Evolutionary conservation across 2,888 invertebrate species (phyloP).

Genomic region (Ypsolopha scabrella): DNA sequence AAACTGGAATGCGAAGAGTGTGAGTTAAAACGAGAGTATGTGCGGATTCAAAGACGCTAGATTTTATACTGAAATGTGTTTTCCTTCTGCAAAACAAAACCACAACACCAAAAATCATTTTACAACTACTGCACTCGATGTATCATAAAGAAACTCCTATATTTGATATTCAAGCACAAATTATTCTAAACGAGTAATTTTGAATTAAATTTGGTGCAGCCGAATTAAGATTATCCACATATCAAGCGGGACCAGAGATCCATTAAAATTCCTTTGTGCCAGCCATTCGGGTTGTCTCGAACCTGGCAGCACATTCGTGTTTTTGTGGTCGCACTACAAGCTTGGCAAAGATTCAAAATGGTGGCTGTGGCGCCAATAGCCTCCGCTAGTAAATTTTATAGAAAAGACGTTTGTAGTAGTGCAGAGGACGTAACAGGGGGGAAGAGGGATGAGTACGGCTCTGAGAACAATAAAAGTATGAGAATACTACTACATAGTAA

Average conservation of each 20-base stretch:
- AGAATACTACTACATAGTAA: background rate
- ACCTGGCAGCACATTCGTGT: background rate
- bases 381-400: constrained; percentile 15
- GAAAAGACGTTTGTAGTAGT: constrained; percentile 1
- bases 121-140: background rate
- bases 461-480: background rate
- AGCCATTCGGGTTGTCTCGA: background rate
- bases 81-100: background rate
- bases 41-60: background rate
- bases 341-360: constrained; percentile 28
- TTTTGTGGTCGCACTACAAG: constrained; percentile 8
- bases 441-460: background rate
- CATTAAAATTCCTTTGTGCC: constrained; percentile 2
- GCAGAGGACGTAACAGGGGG: background rate
- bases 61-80: background rate
- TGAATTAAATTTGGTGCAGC: background rate
- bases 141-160: background rate
- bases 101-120: background rate
- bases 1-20: constrained; percentile 35
- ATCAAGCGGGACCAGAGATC: background rate
- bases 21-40: constrained; percentile 9
- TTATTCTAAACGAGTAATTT: no score
- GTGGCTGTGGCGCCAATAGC: constrained; percentile 15
- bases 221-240: background rate
- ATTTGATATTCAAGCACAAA: background rate